Base-by-base conservation (phyloP, 1,140 invertebrate genomes). In the Drosophila dunni region DNA sequence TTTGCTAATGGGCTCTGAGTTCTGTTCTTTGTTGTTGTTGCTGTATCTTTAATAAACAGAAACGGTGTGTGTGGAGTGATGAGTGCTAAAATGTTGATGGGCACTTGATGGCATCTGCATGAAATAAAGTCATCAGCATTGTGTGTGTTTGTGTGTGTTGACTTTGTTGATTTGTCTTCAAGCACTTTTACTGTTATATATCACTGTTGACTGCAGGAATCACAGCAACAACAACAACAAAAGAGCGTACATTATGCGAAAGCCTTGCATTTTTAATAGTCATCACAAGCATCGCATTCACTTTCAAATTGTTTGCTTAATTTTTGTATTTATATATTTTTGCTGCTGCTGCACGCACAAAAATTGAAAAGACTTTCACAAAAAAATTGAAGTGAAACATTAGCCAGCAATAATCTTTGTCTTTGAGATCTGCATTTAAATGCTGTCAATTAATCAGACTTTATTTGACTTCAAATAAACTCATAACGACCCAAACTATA, bases 91-190 rank as follows among this genome's bases (percentile, higher is more conserved):
- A 64, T 84, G 82, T 64, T 71, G 78, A 78, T 78, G 82, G 69
- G 38, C 81, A 58, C 76, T 78, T 54, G 40, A 65, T 65, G 51
- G 53, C 44, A 38, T 11, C 24, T 29, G 24, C 36, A 24, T 54
- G 46, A 80, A 75, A 88, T 86, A 71, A 88, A 86, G 83, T 82
- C 79, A 82, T 79, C 82, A 79, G 60, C 50, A 58, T 45, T 15
- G 29, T 82, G 8, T 50, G 24, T 17, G 50, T 15, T n/a, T 79
- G 45, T 56, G 63, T 64, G 64, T 86, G 82, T 88, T 88, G 84
- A 83, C 48, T 88, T 89, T 83, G 74, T 66, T 89, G 83, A 89
- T 88, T 86, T 86, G 65, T 61, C 79, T 84, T 78, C 57, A 70
- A 84, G 81, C 70, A 70, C 63, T 70, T 88, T 88, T 83, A 88